Evolutionary conservation across 2,797 vertebrate genomes (phyloP), one percentile per base, ranked within the genome.

Genomic region (Sebastes itinus): DNA sequence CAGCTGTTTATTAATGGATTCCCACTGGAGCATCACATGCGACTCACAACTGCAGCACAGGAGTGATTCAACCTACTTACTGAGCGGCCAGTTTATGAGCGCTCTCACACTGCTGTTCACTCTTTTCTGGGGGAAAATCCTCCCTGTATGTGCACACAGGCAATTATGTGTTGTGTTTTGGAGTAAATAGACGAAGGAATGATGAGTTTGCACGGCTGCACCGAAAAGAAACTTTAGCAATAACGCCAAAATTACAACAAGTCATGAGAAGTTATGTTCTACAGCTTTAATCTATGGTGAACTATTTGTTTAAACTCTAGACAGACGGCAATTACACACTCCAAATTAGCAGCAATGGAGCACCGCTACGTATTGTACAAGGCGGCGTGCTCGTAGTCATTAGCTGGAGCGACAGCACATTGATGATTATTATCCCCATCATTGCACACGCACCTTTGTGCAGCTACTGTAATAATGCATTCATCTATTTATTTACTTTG

Each of bases 361-460:
- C 65, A 2, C 28, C 23, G 75, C 76, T 75, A 65, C 80, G 80
- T 68, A 60, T 75, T 87, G 74, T 71, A 87, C 84, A 79, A 84
- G 80, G 82, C 82, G 49, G 87, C 81, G 22, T 14, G 81, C 71
- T 88, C 77, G 46, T 68, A 75, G 85, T 91, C 90, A 92, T 93
- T 89, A 91, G 84, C 83, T 22, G 38, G 58, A 88, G 84, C 67
- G 85, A 91, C 91, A 87, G 83, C 63, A 46, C 82, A 82, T 59
- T 85, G 79, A 88, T 83, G 80, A 87, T 89, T 85, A 89, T 91
- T 91, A 91, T 78, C 85, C 87, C 81, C 81, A 69, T 88, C 88
- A 76, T 27, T 81, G 72, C 86, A 82, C 78, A 76, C 1, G 25
- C 82, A 89, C 92, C 89, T 92, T 86, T 85, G 81, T 88, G 75